A percentile compares a stretch with the other conserved stretches of the same genome.
Conservation (phyloP, 1,140 invertebrate species). For the Philopotamus ludificatus region DNA sequence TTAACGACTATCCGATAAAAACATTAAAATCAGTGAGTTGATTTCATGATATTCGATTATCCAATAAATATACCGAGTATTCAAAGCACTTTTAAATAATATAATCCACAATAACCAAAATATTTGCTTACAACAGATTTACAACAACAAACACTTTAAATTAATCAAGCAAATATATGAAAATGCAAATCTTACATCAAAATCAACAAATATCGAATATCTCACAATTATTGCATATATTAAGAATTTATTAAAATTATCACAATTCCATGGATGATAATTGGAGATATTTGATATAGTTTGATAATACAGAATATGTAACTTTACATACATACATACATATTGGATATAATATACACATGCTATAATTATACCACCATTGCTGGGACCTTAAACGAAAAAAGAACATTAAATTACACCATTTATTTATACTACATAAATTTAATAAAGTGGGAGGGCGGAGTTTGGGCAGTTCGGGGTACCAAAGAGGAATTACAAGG, state of each 20-base stretch:
- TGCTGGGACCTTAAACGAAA: slow-evolving; percentile 41
- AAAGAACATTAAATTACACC: slow-evolving; percentile 38
- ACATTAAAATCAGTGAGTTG: no score
- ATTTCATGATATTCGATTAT: no score
- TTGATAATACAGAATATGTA: neutral
- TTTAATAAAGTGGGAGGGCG: slow-evolving; percentile 17
- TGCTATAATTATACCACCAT: slow-evolving; percentile 41
- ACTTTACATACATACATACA: slow-evolving; percentile 18
- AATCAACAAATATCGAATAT: slow-evolving; percentile 5
- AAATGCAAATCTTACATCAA: slow-evolving; percentile 5
- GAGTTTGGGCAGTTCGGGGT: slow-evolving; percentile 2
- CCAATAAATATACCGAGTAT: no score
- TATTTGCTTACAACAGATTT: slow-evolving; percentile 34
- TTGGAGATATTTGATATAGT: neutral
- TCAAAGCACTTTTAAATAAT: no score
- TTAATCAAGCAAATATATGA: slow-evolving; percentile 31
- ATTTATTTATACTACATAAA: slow-evolving; percentile 30
- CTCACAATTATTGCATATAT: neutral
- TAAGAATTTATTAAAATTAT: neutral
- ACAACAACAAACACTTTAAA: slow-evolving; percentile 37
- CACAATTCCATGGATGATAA: no score
- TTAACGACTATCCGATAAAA: no score
- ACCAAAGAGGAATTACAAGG: neutral
- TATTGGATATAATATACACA: slow-evolving; percentile 35
- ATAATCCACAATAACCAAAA: no score